Base-by-base conservation (phyloP, 2,797 vertebrate genomes). In the Agapornis canus region DNA sequence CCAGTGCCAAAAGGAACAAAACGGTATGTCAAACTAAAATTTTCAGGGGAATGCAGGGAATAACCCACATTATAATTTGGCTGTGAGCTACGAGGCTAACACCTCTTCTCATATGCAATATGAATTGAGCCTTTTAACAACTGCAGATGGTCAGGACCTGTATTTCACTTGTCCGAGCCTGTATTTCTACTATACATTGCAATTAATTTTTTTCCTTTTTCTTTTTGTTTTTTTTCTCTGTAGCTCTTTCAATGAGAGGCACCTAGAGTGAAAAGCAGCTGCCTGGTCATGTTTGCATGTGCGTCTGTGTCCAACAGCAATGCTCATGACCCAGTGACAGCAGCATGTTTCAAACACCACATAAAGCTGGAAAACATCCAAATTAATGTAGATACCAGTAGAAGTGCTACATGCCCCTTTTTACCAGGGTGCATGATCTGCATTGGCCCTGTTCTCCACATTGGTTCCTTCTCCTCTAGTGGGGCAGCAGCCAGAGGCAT, bases 21-120 rank as follows among this genome's bases (percentile, higher is more conserved):
- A 68, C 1, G 1, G 43, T 90, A 81, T 80, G 78, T 95, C 73
- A 70, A 63, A 70, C 6, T 49, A 75, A 68, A 51, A 11, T 82
- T 96, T 96, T 95, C 91, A 96, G 89, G 89, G 86, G 73, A 79
- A 94, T 82, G 83, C n/a, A 40, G 93, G 95, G 94, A 95, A 94
- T 95, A 90, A 35, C 83, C 87, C 45, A 11, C 73, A n/a, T 92
- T 76, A 86, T 82, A 92, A 64, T 14, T 4, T 85, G 75, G 71
- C 94, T 94, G 90, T 70, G 95, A 89, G 45, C 77, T 49, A 22
- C 40, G 75, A 79, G 75, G 70, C 83, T 94, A 91, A 90, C 96
- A 90, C 95, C 95, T 95, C 76, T 82, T 42, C 94, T 87, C 81
- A 42, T 48, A 9, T 85, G 86, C 75, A 52, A 37, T 42, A 31